Evolutionary conservation across 1,140 invertebrate genomes (phyloP).

Genomic region (Ctenoplectra terminalis): DNA sequence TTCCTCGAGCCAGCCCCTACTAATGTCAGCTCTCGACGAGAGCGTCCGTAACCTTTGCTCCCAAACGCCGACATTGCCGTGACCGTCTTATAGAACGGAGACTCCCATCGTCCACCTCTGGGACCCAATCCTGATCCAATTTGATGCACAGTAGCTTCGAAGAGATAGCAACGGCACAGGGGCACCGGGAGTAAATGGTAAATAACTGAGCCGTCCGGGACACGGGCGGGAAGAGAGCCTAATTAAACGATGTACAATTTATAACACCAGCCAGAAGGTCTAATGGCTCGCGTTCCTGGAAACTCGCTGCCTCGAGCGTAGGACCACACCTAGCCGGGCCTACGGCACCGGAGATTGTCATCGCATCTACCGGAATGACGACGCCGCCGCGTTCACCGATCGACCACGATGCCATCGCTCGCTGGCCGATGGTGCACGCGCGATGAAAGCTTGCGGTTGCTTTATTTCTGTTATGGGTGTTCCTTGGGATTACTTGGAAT

Average conservation of each 20-base stretch:
- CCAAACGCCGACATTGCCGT: background rate
- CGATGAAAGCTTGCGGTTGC: background rate
- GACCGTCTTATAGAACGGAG: slow-evolving; percentile 16
- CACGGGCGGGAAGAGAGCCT: slow-evolving; percentile 75
- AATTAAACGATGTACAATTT: slow-evolving; percentile 84
- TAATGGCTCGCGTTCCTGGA: slow-evolving; percentile 83
- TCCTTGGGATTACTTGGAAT: background rate
- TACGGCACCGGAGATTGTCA: slow-evolving; percentile 70
- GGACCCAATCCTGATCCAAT: slow-evolving; percentile 76
- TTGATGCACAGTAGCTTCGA: slow-evolving; percentile 78
- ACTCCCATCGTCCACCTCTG: background rate
- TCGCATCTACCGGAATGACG: slow-evolving; percentile 71
- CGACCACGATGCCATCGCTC: background rate
- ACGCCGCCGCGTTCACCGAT: background rate
- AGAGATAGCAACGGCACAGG: slow-evolving; percentile 64
- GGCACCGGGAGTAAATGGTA: slow-evolving; percentile 76
- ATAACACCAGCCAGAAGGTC: slow-evolving; percentile 82
- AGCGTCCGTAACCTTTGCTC: slow-evolving; percentile 26
- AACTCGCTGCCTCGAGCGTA: slow-evolving; percentile 77
- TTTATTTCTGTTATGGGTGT: background rate
- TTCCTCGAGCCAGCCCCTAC: too few relatives aligned
- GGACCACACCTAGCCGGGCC: slow-evolving; percentile 81
- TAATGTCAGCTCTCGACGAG: background rate
- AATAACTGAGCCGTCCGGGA: slow-evolving; percentile 76
- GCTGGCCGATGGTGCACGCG: background rate